phyloP scores from a whole-genome alignment of 2,888 invertebrate species.

The Synergus itoensis region DNA sequence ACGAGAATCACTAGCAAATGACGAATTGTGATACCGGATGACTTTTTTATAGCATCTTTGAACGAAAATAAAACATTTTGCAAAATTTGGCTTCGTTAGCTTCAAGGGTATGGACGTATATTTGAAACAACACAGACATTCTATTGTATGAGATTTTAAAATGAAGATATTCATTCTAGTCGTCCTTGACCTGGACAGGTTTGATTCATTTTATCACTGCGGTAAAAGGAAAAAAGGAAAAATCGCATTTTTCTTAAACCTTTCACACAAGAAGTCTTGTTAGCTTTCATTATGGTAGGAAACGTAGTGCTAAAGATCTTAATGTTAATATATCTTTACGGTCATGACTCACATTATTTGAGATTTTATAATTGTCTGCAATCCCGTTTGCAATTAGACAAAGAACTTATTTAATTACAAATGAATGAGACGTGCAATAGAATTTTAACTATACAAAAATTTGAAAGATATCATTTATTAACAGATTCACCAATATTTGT shows the following conservation, averaged over 20 bases:
- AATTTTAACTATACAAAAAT: no score
- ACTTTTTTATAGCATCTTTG: no score
- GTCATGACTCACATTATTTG: constrained; percentile 20
- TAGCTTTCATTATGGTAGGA: constrained; percentile 27
- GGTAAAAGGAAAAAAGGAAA: background rate
- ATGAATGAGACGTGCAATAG: no score
- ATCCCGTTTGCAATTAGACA: constrained; percentile 33
- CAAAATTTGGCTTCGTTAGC: no score
- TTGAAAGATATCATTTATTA: no score
- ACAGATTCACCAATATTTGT: no score
- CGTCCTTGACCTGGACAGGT: background rate
- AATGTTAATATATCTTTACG: constrained; percentile 30
- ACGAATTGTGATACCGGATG: no score
- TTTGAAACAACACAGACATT: no score
- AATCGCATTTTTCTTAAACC: background rate
- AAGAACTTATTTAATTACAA: background rate
- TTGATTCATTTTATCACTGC: background rate
- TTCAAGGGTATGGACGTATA: no score
- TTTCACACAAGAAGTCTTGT: background rate
- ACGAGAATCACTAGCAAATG: no score
- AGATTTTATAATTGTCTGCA: constrained; percentile 1
- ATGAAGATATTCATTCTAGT: background rate
- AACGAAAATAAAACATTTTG: no score
- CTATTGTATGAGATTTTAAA: background rate
- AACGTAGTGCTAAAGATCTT: constrained; percentile 15